Evolutionary conservation across 2,888 invertebrate species (phyloP), one percentile per base, ranked within the genome.

Genomic region (Panzeria rudis): DNA sequence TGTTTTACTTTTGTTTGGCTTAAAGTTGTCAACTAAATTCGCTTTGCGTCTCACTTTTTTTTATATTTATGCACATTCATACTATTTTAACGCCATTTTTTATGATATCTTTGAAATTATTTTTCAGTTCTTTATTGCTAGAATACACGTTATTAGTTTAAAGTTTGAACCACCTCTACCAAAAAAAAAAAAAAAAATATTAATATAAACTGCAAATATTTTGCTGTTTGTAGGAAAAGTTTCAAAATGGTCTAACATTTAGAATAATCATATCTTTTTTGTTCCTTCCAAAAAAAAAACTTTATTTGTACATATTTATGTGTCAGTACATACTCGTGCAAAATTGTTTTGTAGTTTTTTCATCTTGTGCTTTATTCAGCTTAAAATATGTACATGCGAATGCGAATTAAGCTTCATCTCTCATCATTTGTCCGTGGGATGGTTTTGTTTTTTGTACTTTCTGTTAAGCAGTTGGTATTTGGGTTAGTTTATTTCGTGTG

Each of bases 361-460:
- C 11, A 29, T 38, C n/a, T 50, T 41, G 61, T 9, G 44, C 9
- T 72, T 47, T 72, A 23, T 59, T 20, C 29, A 5, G 47, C 20
- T 54, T 59, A 23, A 13, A 68, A 35, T 61, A 61, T 38, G 44
- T 59, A 64, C 69, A 71, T 13, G 56, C 25, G 62, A 38, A 41
- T 64, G 17, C 52, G 62, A 75, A 29, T 54, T 64, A 52, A 52
- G 75, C 62, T 64, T 35, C 56, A 72, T 62, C 47, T 66, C 56
- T 73, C 72, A 81, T 73, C 66, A 81, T 75, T 66, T 72, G 59
- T 73, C 68, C 59, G 73, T 75, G 73, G 66, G 73, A 68, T 81
- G 59, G 41, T 52, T 13, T 23, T 41, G 23, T 5, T 20, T 23
- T 61, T 35, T 56, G 44, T 64, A 25, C 23, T 56, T 35, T 66